phyloP scores from a whole-genome alignment of 2,888 invertebrate genomes.

The Drosophila prostipennis region DNA sequence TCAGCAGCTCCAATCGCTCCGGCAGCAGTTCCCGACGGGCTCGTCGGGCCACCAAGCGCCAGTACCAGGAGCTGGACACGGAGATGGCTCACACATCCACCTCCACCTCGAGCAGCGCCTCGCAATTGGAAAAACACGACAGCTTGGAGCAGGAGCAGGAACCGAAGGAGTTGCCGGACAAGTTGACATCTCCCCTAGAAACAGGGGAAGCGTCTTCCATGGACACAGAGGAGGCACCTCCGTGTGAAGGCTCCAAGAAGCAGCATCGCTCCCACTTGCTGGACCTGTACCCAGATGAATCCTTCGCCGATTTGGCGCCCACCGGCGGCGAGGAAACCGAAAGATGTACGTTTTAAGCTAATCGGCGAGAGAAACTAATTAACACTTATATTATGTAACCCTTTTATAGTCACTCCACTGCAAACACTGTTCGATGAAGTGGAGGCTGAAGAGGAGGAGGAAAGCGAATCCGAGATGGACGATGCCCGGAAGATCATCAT shows the following conservation, averaged over 20 bases:
- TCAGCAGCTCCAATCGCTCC: slow-evolving; percentile 43
- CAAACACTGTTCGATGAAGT: slow-evolving; percentile 60
- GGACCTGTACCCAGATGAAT: slow-evolving; percentile 85
- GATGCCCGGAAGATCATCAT: slow-evolving; percentile 89
- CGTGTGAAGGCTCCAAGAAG: slow-evolving; percentile 50
- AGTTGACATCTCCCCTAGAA: neutral
- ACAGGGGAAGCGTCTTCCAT: slow-evolving; percentile 1
- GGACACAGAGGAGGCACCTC: slow-evolving; percentile 24
- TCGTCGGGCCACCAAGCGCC: slow-evolving; percentile 51
- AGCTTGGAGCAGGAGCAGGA: slow-evolving; percentile 1
- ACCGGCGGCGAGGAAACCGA: slow-evolving; percentile 39
- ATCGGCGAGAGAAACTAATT: neutral
- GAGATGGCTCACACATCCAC: slow-evolving; percentile 12
- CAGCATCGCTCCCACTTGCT: slow-evolving; percentile 85
- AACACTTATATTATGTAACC: slow-evolving; percentile 13
- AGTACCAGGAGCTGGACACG: slow-evolving; percentile 38
- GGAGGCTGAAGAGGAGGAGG: slow-evolving; percentile 87
- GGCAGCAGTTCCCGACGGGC: slow-evolving; percentile 42
- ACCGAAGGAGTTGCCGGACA: neutral
- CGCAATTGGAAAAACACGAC: slow-evolving; percentile 2
- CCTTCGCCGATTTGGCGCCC: slow-evolving; percentile 46
- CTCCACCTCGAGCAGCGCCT: slow-evolving; percentile 4
- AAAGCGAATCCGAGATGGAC: slow-evolving; percentile 78
- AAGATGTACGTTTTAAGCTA: slow-evolving; percentile 55
- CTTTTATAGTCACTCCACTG: slow-evolving; percentile 62